Evolutionary conservation across 2,113 vertebrate species (phyloP).

Genomic region (Plecotus auritus): DNA sequence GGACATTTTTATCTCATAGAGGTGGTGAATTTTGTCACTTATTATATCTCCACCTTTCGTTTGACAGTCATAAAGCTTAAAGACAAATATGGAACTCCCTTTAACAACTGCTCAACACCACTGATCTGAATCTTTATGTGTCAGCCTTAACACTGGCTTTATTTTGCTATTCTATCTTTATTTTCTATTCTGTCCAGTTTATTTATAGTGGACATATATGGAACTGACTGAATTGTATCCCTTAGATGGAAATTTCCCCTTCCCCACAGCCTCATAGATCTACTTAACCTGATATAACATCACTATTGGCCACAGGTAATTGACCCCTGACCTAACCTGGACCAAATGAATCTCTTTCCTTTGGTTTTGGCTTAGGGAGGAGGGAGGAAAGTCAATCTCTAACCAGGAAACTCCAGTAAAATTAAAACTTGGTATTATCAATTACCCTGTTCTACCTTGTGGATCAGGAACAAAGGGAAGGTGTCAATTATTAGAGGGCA

Average conservation of each 20-base stretch:
- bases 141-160: not conserved
- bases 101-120: not conserved
- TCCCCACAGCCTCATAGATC: not conserved
- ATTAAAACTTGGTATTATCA: not conserved
- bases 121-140: not conserved
- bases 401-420: not conserved
- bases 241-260: not conserved
- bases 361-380: not conserved
- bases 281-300: not conserved
- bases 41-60: not conserved
- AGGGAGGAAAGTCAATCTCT: not conserved
- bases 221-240: not conserved
- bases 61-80: not conserved
- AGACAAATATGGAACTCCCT: not conserved
- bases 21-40: not conserved
- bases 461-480: not conserved
- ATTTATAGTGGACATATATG: not conserved
- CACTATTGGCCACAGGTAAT: not conserved
- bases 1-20: not conserved
- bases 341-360: not conserved
- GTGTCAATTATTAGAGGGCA: not conserved
- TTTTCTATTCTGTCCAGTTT: not conserved
- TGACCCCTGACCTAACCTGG: not conserved
- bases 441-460: not conserved
- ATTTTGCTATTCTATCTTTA: not conserved